Evolutionary conservation across 2,888 invertebrate genomes (phyloP).

Genomic region (Drosophila kambysellisi): DNA sequence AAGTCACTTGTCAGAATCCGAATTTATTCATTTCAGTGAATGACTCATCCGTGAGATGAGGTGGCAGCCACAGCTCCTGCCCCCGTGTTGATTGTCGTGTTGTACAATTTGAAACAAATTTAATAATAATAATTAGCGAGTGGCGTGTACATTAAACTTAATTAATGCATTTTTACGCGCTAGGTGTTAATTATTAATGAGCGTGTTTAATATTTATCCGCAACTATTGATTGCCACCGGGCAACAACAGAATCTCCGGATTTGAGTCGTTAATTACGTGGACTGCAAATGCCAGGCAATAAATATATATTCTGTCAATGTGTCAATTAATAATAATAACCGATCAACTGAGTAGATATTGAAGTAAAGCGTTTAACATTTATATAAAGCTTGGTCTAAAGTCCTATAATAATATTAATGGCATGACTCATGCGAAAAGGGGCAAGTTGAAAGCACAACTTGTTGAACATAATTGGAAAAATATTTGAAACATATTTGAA

Average conservation of each 20-base stretch:
- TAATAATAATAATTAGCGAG: constrained; percentile 70
- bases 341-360: neutral
- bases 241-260: constrained; percentile 28
- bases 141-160: constrained; percentile 66
- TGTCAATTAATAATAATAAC: constrained; percentile 2
- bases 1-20: constrained; percentile 46
- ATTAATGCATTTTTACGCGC: constrained; percentile 70
- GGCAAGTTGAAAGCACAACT: too few relatives aligned
- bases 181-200: constrained; percentile 71
- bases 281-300: constrained; percentile 35
- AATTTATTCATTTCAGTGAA: constrained; percentile 12
- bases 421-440: neutral
- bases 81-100: constrained; percentile 24
- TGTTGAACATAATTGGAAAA: neutral
- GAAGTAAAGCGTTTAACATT: neutral
- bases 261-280: constrained; percentile 46
- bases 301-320: constrained; percentile 51
- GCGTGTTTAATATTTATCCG: constrained; percentile 25
- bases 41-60: constrained; percentile 16
- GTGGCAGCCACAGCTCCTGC: constrained; percentile 1
- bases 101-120: constrained; percentile 60
- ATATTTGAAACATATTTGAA: neutral
- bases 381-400: neutral
- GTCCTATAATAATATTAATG: neutral
- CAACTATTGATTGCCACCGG: constrained; percentile 19